These are phyloP conservation scores for Atractosteus spatula DNA, from an alignment of 2,113 vertebrate genomes.

Conservation along the genomic window DNA sequence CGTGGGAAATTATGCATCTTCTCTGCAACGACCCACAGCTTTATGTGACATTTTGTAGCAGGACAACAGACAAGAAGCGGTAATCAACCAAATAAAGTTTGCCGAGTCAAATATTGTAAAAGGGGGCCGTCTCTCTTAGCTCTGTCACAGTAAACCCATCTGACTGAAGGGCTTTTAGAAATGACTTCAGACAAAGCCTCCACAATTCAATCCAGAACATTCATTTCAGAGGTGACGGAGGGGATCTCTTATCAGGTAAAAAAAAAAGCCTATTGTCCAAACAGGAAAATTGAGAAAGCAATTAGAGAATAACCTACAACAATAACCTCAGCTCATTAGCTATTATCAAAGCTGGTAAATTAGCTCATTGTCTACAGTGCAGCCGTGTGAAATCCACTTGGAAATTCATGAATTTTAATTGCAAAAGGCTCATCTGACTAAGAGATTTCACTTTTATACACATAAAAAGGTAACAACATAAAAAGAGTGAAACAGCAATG, in stretches of 20 bases:
- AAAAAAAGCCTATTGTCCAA: conserved; percentile 66
- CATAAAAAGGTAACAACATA: conserved; percentile 62
- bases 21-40: too few species aligned
- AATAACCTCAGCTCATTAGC: conserved; percentile 74
- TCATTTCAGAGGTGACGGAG: conserved; percentile 65
- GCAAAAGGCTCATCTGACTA: conserved; percentile 60
- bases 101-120: conserved; percentile 27
- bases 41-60: too few species aligned
- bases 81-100: neutral
- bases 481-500: conserved; percentile 56
- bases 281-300: conserved; percentile 71
- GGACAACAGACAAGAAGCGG: too few species aligned
- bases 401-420: conserved; percentile 73
- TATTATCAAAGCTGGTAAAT: conserved; percentile 72
- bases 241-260: conserved; percentile 67
- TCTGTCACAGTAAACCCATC: conserved; percentile 64
- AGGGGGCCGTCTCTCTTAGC: conserved; percentile 56
- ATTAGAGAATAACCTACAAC: conserved; percentile 69
- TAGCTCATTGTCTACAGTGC: conserved; percentile 68
- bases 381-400: conserved; percentile 67
- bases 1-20: too few species aligned
- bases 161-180: conserved; percentile 68
- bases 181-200: conserved; percentile 49
- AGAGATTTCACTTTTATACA: conserved; percentile 63
- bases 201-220: conserved; percentile 64